These are phyloP conservation scores for Phalacrocorax aristotelis DNA, from an alignment of 2,113 vertebrate genomes.

Conservation along the genomic window DNA sequence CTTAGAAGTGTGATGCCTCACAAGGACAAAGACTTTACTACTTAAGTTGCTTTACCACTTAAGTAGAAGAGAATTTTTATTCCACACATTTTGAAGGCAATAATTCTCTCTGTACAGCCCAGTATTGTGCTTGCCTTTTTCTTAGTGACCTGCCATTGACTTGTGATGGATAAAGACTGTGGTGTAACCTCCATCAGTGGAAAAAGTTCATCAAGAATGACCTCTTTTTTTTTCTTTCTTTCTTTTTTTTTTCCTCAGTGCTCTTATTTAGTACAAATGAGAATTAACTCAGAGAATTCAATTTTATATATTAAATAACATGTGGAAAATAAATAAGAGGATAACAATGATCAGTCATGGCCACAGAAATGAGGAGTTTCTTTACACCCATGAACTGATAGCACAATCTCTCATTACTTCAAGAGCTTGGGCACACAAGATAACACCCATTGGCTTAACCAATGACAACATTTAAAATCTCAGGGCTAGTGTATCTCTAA, in stretches of 20 bases:
- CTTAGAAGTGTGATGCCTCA: background rate
- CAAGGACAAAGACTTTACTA: background rate
- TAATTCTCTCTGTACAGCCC: background rate
- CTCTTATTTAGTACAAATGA: background rate
- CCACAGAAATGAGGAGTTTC: background rate
- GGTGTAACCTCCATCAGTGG: background rate
- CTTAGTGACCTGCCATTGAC: background rate
- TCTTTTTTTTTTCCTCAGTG: background rate
- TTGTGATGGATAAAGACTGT: background rate
- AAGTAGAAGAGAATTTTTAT: background rate
- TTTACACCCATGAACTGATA: background rate
- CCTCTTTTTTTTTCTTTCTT: rapidly evolving
- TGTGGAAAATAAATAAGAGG: background rate
- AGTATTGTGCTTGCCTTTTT: background rate
- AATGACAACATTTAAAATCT: background rate
- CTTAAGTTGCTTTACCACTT: background rate
- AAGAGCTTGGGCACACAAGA: background rate
- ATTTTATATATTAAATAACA: background rate
- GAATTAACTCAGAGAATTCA: background rate
- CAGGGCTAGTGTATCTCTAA: background rate
- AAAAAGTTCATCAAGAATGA: background rate
- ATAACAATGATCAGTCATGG: background rate
- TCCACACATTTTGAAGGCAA: background rate
- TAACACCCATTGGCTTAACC: background rate
- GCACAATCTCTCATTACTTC: background rate